Evolutionary conservation across 1,140 invertebrate species (phyloP), one percentile per base, ranked within the genome.

Genomic region (Psix sp.): DNA sequence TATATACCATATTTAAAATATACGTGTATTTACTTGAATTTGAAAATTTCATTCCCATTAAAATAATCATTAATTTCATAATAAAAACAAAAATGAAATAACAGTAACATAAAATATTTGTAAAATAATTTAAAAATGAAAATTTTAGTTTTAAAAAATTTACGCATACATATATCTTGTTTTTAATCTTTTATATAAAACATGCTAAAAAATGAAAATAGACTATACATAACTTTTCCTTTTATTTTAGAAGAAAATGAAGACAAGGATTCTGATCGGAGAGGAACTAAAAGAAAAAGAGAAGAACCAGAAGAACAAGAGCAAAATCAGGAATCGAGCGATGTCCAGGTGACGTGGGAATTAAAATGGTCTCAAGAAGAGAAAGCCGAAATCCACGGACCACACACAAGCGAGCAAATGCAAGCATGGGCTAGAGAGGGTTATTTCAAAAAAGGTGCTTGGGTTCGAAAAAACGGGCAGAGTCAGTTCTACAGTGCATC

Each of bases 361-460:
- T 95, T 95, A 72, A 97, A 96, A 87, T 95, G 94, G 94, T 91
- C 92, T 20, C 91, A 95, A 79, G 89, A 92, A 65, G 92, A 94
- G 42, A 88, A 91, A 52, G 91, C 92, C 11, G 90, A 93, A 82
- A 86, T 96, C 9, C 91, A 95, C 75, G 97, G 97, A 0, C 97
- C 97, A 0, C 94, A 93, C 84, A 90, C 91, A 0, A 94, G 93
- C 16, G 85, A 91, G 39, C 92, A 98, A 88, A 98, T 99, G 96
- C 87, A 93, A 17, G 90, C 93, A 43, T 98, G 96, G 95, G 89
- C 91, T 0, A 89, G 92, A 46, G 93, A 95, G 62, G 94, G 95
- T 1, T 93, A 95, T 75, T 98, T 98, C 80, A 93, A 94, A 82
- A 90, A 89, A 62, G 95, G 94, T 4, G 94, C 95, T 0, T 94